Evolutionary conservation across 2,888 invertebrate species (phyloP).

Genomic region (Erynnis tages): DNA sequence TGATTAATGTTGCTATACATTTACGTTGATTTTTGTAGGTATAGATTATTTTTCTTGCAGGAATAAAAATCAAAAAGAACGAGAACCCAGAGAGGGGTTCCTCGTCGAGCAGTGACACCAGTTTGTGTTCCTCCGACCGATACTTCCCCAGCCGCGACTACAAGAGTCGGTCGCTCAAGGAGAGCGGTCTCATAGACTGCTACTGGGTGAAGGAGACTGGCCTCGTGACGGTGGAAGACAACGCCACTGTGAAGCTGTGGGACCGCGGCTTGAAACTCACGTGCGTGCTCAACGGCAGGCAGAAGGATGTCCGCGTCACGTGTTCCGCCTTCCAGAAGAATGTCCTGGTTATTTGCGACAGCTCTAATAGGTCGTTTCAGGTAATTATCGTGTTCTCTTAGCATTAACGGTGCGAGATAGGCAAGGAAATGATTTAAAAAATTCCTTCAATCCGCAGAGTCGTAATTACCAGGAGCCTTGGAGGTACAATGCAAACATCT

Average conservation of each 20-base stretch:
- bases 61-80: slow-evolving; percentile 48
- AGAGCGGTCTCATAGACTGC: slow-evolving; percentile 54
- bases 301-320: slow-evolving; percentile 51
- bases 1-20: no score
- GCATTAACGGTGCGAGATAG: background rate
- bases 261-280: slow-evolving; percentile 49
- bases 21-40: no score
- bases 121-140: slow-evolving; percentile 52
- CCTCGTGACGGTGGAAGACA: slow-evolving; percentile 63
- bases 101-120: slow-evolving; percentile 56
- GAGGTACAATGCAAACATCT: no score
- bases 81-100: slow-evolving; percentile 51
- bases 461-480: no score
- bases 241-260: slow-evolving; percentile 70
- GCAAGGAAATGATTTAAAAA: no score
- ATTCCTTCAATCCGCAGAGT: no score
- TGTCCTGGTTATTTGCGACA: slow-evolving; percentile 64
- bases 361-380: slow-evolving; percentile 60
- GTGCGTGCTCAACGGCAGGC: slow-evolving; percentile 58
- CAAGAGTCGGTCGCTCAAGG: slow-evolving; percentile 47
- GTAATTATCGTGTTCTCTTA: slow-evolving; percentile 42
- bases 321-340: slow-evolving; percentile 62
- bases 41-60: no score
- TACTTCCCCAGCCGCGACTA: slow-evolving; percentile 51
- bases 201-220: slow-evolving; percentile 58